A percentile compares a stretch with the other conserved stretches of the same genome.
Conservation (phyloP, 2,888 invertebrate species). For the Pyrocoelia pectoralis region DNA sequence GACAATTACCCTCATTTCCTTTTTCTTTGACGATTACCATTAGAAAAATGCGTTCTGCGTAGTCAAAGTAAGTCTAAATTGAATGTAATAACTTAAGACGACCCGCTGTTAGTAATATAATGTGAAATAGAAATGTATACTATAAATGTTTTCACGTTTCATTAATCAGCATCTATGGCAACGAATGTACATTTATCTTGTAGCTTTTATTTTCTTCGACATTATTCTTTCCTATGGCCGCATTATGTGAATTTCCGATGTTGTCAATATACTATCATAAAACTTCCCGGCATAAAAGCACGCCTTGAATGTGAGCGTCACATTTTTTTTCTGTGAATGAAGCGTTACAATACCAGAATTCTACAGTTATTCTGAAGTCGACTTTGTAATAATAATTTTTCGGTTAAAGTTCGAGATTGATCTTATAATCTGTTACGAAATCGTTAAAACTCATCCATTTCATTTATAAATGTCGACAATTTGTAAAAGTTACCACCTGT, state of each 20-base stretch:
- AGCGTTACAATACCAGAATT: neutral
- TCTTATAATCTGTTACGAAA: neutral
- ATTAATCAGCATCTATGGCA: neutral
- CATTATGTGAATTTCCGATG: neutral
- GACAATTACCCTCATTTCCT: too few relatives aligned
- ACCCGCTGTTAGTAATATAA: neutral
- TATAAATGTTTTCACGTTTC: neutral
- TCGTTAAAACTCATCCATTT: neutral
- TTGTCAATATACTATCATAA: neutral
- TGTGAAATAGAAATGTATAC: constrained; percentile 1
- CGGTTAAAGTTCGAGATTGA: neutral
- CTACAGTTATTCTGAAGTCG: neutral
- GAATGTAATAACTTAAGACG: neutral
- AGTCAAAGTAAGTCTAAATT: neutral
- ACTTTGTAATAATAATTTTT: neutral
- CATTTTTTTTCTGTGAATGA: neutral
- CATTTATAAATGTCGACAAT: neutral
- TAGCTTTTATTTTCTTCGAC: neutral
- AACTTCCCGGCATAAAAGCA: neutral
- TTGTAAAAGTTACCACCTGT: neutral
- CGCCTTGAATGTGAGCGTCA: neutral
- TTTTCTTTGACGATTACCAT: too few relatives aligned
- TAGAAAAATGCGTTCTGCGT: too few relatives aligned
- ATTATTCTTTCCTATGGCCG: constrained; percentile 1
- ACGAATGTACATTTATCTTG: neutral